Conservation (phyloP, 1,140 invertebrate species). For the Atopsyche davidsoni region DNA sequence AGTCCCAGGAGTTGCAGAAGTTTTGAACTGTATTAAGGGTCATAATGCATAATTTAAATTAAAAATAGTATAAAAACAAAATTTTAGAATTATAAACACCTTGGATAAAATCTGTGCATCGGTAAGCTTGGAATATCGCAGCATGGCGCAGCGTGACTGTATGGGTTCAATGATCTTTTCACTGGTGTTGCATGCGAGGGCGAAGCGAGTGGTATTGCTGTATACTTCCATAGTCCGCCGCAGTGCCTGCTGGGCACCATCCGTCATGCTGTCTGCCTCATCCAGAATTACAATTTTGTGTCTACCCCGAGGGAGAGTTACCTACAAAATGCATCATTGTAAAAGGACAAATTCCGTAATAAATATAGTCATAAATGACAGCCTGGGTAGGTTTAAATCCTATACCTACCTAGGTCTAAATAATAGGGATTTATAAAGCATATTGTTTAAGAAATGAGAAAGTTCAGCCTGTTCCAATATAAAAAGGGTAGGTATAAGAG, state of each 20-base stretch:
- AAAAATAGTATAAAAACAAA: slow-evolving; percentile 2
- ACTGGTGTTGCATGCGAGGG: slow-evolving; percentile 96
- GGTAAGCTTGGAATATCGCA: slow-evolving; percentile 87
- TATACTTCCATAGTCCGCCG: slow-evolving; percentile 98
- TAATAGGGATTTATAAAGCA: no score
- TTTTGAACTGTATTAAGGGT: no score
- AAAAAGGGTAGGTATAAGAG: no score
- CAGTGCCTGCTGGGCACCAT: slow-evolving; percentile 94
- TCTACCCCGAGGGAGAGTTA: slow-evolving; percentile 81
- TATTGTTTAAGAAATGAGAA: no score
- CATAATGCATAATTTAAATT: slow-evolving; percentile 6
- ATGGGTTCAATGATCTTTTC: slow-evolving; percentile 99
- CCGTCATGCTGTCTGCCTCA: slow-evolving; percentile 99
- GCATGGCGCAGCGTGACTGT: slow-evolving; percentile 95
- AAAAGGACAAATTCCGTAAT: slow-evolving; percentile 6
- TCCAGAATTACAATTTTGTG: slow-evolving; percentile 99
- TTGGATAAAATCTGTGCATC: slow-evolving; percentile 85
- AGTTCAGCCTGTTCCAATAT: no score
- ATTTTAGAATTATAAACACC: slow-evolving; percentile 30
- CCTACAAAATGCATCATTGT: slow-evolving; percentile 46
- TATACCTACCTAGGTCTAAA: no score
- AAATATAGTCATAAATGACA: no score
- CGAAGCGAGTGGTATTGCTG: slow-evolving; percentile 95
- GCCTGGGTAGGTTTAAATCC: no score
- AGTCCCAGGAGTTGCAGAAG: not conserved